Evolutionary conservation across 2,797 vertebrate species (phyloP).

Genomic region (Anolis apletophallus): DNA sequence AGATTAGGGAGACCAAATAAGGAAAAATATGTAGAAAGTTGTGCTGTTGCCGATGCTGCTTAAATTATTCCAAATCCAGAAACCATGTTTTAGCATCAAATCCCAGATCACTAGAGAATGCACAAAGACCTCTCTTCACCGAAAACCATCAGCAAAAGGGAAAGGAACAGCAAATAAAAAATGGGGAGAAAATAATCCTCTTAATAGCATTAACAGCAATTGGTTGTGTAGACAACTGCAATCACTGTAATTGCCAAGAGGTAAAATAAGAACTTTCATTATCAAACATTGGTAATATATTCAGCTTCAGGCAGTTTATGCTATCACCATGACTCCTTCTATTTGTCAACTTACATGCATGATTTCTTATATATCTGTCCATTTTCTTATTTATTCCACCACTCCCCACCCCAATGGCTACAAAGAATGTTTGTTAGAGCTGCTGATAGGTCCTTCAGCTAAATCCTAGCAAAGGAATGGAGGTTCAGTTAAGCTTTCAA

Average conservation of each 20-base stretch:
- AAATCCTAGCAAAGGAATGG: conserved; percentile 14
- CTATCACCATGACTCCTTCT: conserved; percentile 38
- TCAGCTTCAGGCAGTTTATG: conserved; percentile 47
- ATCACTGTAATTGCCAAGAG: conserved; percentile 44
- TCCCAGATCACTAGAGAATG: not conserved
- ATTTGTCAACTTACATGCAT: not conserved
- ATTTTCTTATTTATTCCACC: conserved; percentile 5
- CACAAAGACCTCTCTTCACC: not conserved
- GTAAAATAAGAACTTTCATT: conserved; percentile 56
- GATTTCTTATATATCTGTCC: conserved; percentile 22
- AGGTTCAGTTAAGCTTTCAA: conserved; percentile 25
- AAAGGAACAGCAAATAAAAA: not conserved
- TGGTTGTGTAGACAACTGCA: conserved; percentile 43
- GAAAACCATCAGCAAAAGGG: not conserved
- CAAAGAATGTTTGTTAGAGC: not conserved
- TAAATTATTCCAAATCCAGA: conserved; percentile 4
- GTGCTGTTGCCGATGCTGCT: not conserved
- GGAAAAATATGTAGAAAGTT: not conserved
- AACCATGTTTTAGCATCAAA: not conserved
- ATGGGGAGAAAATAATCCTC: conserved; percentile 37
- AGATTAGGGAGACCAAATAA: not conserved
- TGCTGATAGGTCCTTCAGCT: not conserved
- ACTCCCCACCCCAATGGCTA: not conserved
- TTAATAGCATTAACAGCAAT: conserved; percentile 53
- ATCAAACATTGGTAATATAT: conserved; percentile 59